These are phyloP conservation scores for Lymantria monacha DNA, from an alignment of 2,888 invertebrate genomes.

Conservation along the genomic window DNA sequence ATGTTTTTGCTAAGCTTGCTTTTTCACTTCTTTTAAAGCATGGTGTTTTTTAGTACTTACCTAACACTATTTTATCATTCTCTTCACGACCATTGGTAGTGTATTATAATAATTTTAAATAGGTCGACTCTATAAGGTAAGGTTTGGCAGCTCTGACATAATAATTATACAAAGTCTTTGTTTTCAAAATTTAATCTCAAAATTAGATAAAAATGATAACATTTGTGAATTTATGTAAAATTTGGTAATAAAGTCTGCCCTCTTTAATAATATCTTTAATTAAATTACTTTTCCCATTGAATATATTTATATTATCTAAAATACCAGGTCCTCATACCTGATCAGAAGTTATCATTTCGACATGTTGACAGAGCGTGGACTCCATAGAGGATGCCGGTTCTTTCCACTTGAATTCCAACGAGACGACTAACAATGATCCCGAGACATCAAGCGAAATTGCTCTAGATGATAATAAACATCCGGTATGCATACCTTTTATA, in stretches of 20 bases:
- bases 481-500: slow-evolving; percentile 50
- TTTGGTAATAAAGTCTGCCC: too few relatives aligned
- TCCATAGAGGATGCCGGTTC: slow-evolving; percentile 91
- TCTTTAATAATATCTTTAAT: neutral
- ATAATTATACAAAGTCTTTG: neutral
- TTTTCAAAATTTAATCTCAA: neutral
- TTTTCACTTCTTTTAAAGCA: slow-evolving; percentile 34
- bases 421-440: slow-evolving; percentile 86
- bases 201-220: neutral
- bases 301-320: neutral
- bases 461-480: slow-evolving; percentile 87
- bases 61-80: slow-evolving; percentile 12
- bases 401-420: slow-evolving; percentile 87
- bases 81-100: slow-evolving; percentile 20
- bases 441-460: slow-evolving; percentile 87
- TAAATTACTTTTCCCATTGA: neutral
- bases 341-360: neutral
- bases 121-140: slow-evolving; percentile 2
- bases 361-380: slow-evolving; percentile 88
- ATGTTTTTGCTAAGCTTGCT: slow-evolving; percentile 43
- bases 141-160: neutral
- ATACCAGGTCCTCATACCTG: neutral
- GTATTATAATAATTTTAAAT: neutral
- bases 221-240: neutral
- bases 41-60: slow-evolving; percentile 18